phyloP scores from a whole-genome alignment of 2,113 vertebrate species.

The Panthera uncia region DNA sequence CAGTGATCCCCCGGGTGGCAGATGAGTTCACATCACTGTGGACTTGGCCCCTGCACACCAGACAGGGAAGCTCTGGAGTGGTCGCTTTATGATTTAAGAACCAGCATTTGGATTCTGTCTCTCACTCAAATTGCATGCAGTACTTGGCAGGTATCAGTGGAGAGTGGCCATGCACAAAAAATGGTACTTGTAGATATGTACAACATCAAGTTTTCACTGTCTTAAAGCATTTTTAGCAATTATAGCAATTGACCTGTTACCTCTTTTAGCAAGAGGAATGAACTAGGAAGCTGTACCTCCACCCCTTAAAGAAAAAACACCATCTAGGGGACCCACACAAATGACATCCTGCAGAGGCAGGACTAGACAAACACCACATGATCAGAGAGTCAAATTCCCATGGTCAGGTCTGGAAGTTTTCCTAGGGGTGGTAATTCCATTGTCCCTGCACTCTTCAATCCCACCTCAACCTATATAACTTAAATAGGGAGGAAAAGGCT shows the following conservation, averaged over 20 bases:
- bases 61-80: neutral
- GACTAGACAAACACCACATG: neutral
- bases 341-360: neutral
- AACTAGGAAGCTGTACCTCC: slow-evolving; percentile 32
- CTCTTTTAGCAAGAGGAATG: slow-evolving; percentile 59
- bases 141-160: slow-evolving; percentile 37
- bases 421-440: neutral
- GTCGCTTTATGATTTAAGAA: neutral
- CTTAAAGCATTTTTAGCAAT: slow-evolving; percentile 36
- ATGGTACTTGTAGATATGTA: slow-evolving; percentile 50
- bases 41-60: neutral
- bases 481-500: slow-evolving; percentile 31
- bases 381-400: neutral
- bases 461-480: neutral
- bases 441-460: neutral
- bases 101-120: slow-evolving; percentile 18
- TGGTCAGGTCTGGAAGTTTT: slow-evolving; percentile 15
- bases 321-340: slow-evolving; percentile 17
- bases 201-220: slow-evolving; percentile 40
- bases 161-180: slow-evolving; percentile 66
- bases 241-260: slow-evolving; percentile 20
- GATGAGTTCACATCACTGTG: neutral
- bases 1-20: neutral
- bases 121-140: slow-evolving; percentile 68
- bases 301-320: neutral